These are phyloP conservation scores for Pollenia griseotomentosa DNA, from an alignment of 2,888 invertebrate species.

Conservation along the genomic window DNA sequence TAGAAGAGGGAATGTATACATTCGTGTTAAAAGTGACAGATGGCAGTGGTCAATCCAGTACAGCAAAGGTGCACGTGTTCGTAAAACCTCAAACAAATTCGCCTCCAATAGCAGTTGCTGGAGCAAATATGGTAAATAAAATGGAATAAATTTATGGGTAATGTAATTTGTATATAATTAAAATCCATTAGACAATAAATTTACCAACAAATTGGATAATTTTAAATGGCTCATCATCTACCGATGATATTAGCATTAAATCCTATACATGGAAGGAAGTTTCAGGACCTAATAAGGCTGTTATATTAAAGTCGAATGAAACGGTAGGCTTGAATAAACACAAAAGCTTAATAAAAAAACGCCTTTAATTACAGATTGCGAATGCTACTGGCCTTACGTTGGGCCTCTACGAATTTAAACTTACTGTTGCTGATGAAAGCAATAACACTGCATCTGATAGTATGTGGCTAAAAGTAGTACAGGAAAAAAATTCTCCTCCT, in stretches of 20 bases:
- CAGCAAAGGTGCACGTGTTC: constrained; percentile 95
- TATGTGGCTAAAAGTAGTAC: constrained; percentile 91
- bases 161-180: background rate
- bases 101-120: constrained; percentile 90
- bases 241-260: constrained; percentile 93
- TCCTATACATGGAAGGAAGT: constrained; percentile 94
- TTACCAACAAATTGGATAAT: constrained; percentile 92
- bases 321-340: constrained; percentile 80
- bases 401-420: constrained; percentile 92
- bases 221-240: constrained; percentile 92
- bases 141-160: background rate
- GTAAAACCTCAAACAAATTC: constrained; percentile 95
- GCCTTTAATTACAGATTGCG: constrained; percentile 84
- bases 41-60: constrained; percentile 93
- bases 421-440: constrained; percentile 93
- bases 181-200: constrained; percentile 87
- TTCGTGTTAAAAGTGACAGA: constrained; percentile 97
- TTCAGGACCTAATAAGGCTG: constrained; percentile 88
- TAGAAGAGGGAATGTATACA: constrained; percentile 97
- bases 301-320: constrained; percentile 86
- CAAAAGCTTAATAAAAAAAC: background rate
- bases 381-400: constrained; percentile 93
- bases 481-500: constrained; percentile 95
- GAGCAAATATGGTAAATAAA: constrained; percentile 84
- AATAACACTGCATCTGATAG: constrained; percentile 91